A percentile compares a stretch with the other conserved stretches of the same genome.
Conservation (phyloP, 1,140 invertebrate genomes). For the Trichomalopsis sarcophagae region DNA sequence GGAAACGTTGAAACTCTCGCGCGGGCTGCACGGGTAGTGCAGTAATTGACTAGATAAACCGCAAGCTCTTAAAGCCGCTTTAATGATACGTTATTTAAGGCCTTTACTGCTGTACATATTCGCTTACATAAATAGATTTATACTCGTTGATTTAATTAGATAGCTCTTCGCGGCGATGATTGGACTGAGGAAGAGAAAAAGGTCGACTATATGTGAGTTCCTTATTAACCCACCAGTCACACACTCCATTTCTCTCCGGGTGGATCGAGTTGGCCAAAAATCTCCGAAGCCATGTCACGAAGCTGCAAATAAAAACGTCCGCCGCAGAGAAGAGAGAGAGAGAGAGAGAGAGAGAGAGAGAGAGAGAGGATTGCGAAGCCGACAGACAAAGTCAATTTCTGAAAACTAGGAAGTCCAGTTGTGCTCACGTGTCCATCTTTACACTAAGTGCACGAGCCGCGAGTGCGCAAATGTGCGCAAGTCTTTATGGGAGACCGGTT, state of each 20-base stretch:
- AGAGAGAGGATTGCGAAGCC: conserved; percentile 27
- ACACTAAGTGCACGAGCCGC: conserved; percentile 34
- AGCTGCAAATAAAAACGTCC: conserved; percentile 36
- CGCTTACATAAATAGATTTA: conserved; percentile 35
- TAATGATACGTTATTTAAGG: conserved; percentile 39
- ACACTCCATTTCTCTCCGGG: not conserved
- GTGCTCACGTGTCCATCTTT: conserved; percentile 50
- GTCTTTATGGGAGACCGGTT: conserved; percentile 65
- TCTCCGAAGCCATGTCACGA: not conserved
- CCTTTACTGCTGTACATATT: conserved; percentile 30
- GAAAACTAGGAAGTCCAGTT: conserved; percentile 63
- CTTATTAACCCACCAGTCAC: not conserved
- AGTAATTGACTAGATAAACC: conserved; percentile 46
- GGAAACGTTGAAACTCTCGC: conserved; percentile 21
- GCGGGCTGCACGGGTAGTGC: not conserved
- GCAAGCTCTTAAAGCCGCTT: conserved; percentile 38
- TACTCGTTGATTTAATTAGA: conserved; percentile 41
- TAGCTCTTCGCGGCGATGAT: not conserved
- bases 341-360: not conserved
- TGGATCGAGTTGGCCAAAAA: not conserved
- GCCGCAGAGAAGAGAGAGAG: not conserved
- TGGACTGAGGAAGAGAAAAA: not conserved
- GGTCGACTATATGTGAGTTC: conserved; percentile 15
- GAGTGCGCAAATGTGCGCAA: conserved; percentile 54
- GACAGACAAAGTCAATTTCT: conserved; percentile 58